Evolutionary conservation across 2,888 invertebrate genomes (phyloP), one percentile per base, ranked within the genome.

Genomic region (Sesia bembeciformis): DNA sequence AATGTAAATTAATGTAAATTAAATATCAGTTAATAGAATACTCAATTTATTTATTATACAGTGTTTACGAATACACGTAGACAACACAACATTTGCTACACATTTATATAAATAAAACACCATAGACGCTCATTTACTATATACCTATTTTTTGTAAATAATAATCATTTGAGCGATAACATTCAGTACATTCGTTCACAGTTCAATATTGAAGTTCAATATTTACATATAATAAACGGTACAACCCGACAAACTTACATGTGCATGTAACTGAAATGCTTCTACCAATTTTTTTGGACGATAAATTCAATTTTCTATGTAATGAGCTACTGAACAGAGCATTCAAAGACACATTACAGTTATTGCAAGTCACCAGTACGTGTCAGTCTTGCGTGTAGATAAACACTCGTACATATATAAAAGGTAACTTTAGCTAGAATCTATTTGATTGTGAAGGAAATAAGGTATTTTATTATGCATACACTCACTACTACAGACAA

Each of bases 91-190:
- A 23, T 46, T 57, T 57, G 56, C 60, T 60, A 72, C 64, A 71
- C 64, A 68, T 68, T 67, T 69, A 70, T 65, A 59, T 57, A 66
- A 64, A 66, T 55, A 62, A 59, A 65, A 66, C 62, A 68, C 69
- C 66, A 64, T 70, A 72, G 70, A 74, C 71, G 70, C 70, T 64
- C 68, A 64, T 65, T 46, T 56, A 57, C 60, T 67, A 71, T 67
- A 68, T 64, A 67, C 74, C 8, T 39, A 39, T 1, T 50, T 50
- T 46, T 46, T 8, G 23, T 46, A 46, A 79, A 81, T 77, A 76
- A 55, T 70, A 70, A 64, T 68, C n/a, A 70, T 74, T 80, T 81
- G 79, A 79, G 78, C 80, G 68, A 66, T 68, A 66, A 70, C 68
- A 68, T 55, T 51, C 4, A 43, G 54, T 56, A 39, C 39, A n/a